Conservation (phyloP, 1,140 invertebrate species). For the Papilio glaucus region DNA sequence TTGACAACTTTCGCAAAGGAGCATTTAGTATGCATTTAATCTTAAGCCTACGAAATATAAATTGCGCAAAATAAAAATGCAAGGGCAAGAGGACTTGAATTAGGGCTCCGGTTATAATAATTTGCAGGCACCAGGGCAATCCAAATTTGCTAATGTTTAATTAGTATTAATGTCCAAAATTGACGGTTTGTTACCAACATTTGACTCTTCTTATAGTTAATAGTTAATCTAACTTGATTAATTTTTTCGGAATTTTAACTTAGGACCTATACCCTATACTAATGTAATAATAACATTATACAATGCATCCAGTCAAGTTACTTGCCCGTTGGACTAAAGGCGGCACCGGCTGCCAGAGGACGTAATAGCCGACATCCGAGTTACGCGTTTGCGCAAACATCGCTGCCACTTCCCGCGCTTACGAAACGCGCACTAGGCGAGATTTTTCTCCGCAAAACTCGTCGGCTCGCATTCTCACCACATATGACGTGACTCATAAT, state of each 20-base stretch:
- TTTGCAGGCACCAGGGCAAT: too few relatives aligned
- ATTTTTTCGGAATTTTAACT: too few relatives aligned
- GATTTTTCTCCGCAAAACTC: conserved; percentile 57
- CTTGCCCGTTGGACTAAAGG: conserved; percentile 20
- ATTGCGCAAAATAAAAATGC: too few relatives aligned
- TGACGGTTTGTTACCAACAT: too few relatives aligned
- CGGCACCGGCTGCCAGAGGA: conserved; percentile 31
- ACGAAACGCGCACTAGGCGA: conserved; percentile 47
- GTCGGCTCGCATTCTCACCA: conserved; percentile 44
- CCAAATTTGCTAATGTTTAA: too few relatives aligned
- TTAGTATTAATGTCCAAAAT: too few relatives aligned
- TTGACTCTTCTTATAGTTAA: too few relatives aligned
- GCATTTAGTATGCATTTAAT: conserved; percentile 38
- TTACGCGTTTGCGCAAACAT: conserved; percentile 54
- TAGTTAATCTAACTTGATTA: too few relatives aligned
- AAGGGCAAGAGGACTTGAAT: too few relatives aligned
- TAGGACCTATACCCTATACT: too few relatives aligned
- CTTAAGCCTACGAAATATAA: background rate
- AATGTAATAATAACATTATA: background rate
- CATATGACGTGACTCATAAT: conserved; percentile 25
- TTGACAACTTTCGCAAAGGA: conserved; percentile 53
- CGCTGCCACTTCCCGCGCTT: conserved; percentile 53
- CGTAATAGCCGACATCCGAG: conserved; percentile 67
- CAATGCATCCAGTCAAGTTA: conserved; percentile 21
- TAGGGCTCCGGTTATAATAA: too few relatives aligned